Evolutionary conservation across 1,140 invertebrate genomes (phyloP).

Genomic region (Tachypleus tridentatus): DNA sequence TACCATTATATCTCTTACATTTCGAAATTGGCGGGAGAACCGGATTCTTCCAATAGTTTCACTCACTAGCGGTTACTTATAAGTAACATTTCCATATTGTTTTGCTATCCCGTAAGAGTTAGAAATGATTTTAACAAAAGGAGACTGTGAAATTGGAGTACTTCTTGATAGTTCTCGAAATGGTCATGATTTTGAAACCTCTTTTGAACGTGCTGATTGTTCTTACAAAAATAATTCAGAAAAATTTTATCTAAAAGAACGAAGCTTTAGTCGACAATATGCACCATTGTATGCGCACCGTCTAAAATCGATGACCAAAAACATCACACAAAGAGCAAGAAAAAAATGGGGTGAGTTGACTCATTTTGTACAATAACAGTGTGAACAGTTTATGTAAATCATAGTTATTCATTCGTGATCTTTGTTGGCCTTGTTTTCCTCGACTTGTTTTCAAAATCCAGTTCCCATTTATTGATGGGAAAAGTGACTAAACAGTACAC

Average conservation of each 20-base stretch:
- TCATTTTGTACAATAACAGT: constrained; percentile 10
- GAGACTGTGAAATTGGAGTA: no score
- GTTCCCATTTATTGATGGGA: constrained; percentile 4
- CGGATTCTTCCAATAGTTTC: no score
- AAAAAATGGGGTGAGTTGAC: constrained; percentile 36
- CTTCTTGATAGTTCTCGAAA: no score
- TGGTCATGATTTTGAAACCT: no score
- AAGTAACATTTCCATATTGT: no score
- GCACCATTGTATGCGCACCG: constrained; percentile 66
- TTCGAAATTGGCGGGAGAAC: no score
- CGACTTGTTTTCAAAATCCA: background rate
- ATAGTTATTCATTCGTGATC: background rate
- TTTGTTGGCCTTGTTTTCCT: constrained; percentile 17
- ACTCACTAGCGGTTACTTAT: no score
- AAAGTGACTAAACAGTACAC: background rate
- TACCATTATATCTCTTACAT: no score
- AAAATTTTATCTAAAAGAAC: constrained; percentile 43
- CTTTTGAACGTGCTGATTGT: constrained; percentile 2
- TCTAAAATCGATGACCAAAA: constrained; percentile 49
- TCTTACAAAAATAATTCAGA: constrained; percentile 39
- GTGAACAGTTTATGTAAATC: background rate
- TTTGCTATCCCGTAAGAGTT: no score
- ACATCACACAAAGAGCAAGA: constrained; percentile 29
- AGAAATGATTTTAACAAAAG: no score
- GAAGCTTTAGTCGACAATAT: constrained; percentile 67